Conservation (phyloP, 2,888 invertebrate genomes). For the Drosophila pullipes region DNA sequence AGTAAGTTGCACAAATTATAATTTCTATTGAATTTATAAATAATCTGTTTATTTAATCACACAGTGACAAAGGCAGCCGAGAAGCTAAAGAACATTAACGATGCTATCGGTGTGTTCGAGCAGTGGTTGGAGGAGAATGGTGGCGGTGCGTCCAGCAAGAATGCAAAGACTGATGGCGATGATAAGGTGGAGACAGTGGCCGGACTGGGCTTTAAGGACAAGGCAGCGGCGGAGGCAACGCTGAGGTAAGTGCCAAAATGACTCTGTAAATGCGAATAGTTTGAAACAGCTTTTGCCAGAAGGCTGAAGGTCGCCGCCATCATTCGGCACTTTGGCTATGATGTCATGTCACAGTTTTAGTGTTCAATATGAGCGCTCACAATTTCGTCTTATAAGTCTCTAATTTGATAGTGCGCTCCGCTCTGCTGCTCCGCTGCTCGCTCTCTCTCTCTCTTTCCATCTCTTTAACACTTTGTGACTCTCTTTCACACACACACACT, state of each 20-base stretch:
- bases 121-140: constrained; percentile 88
- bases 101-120: constrained; percentile 89
- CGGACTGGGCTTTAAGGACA: constrained; percentile 92
- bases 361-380: constrained; percentile 34
- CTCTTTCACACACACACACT: not conserved
- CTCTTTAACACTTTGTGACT: not conserved
- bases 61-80: constrained; percentile 90
- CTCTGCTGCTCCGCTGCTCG: not conserved
- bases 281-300: not conserved
- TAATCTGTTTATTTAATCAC: not conserved
- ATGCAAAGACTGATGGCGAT: constrained; percentile 86
- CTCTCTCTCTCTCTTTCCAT: constrained; percentile 10
- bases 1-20: constrained; percentile 76
- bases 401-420: constrained; percentile 48
- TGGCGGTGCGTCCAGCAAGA: constrained; percentile 83
- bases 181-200: constrained; percentile 89
- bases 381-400: constrained; percentile 51
- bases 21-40: not conserved
- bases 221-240: constrained; percentile 90
- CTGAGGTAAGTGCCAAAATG: constrained; percentile 85
- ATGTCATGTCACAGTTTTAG: constrained; percentile 77
- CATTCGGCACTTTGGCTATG: constrained; percentile 55
- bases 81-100: constrained; percentile 89
- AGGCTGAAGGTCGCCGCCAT: constrained; percentile 46
- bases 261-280: constrained; percentile 1